Evolutionary conservation across 2,113 vertebrate genomes (phyloP).

Genomic region (Silurus asotus): DNA sequence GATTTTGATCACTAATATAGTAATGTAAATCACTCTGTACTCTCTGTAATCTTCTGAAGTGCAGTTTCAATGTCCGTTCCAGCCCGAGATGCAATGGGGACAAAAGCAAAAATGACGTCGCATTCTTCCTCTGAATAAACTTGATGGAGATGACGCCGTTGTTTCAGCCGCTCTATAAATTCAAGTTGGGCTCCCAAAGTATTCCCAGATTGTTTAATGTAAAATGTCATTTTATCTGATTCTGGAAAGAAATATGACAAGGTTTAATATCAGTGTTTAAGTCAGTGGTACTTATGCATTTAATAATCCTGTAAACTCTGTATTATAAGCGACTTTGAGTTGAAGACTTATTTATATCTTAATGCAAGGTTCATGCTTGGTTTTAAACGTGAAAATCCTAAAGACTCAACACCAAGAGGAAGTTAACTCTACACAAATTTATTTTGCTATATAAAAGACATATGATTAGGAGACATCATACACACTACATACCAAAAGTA

Average conservation of each 20-base stretch:
- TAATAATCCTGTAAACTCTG: background rate
- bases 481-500: background rate
- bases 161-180: background rate
- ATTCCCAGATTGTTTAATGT: background rate
- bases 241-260: background rate
- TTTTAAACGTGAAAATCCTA: background rate
- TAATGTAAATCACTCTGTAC: background rate
- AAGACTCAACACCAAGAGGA: background rate
- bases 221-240: background rate
- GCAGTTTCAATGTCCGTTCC: slow-evolving; percentile 26
- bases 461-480: background rate
- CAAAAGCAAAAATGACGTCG: slow-evolving; percentile 10
- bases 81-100: background rate
- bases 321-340: background rate
- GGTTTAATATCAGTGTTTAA: background rate
- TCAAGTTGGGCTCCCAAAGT: background rate
- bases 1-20: background rate
- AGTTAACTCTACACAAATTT: background rate
- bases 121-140: background rate
- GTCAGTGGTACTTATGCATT: background rate
- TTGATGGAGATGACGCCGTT: background rate
- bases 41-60: background rate
- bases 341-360: background rate
- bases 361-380: background rate
- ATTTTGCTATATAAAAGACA: background rate